Base-by-base conservation (phyloP, 2,888 invertebrate species). In the Phortica magna region DNA sequence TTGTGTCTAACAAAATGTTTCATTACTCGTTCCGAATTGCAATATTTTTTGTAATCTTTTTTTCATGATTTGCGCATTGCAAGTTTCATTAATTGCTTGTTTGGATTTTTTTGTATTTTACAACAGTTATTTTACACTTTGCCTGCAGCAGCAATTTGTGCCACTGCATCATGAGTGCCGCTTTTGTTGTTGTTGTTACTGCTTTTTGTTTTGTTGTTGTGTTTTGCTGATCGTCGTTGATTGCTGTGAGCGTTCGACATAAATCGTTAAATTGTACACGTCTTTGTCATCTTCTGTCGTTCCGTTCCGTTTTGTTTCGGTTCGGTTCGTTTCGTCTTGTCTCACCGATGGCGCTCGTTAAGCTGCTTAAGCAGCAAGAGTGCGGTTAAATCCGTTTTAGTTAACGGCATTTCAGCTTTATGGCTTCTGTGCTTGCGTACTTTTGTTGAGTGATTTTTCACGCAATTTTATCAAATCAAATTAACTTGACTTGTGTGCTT, bases 381-480 rank as follows among this genome's bases (percentile, higher is more conserved):
- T 48, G 48, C 14, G 48, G 48, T 14, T 12, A 48, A 48, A 7
- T 48, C 14, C 9, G 48, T 48, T 48, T 48, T 12, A 48, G 48
- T 48, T 48, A 31, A 31, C 31, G 31, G 31, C 31, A 31, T 31
- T 31, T 31, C 31, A 31, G 31, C 31, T 31, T 31, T 31, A 31
- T 31, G 31, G 31, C 31, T 31, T 31, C 31, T 31, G 31, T 31
- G 31, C 31, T 31, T 31, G 31, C 31, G 31, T 31, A 31, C 48
- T 48, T 64, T 14, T 22, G 64, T 64, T 64, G 64, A 14, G 64
- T 39, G 19, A 14, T 64, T 64, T 19, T 64, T 31, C 9, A 14
- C 39, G 64, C 39, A 9, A 64, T 14, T 64, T 64, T 64, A 64
- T 64, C 64, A 64, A 17, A 59, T 19, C 7, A n/a, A 64, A 17